Evolutionary conservation across 2,888 invertebrate species (phyloP), one percentile per base, ranked within the genome.

Genomic region (Plemyria rubiginata): DNA sequence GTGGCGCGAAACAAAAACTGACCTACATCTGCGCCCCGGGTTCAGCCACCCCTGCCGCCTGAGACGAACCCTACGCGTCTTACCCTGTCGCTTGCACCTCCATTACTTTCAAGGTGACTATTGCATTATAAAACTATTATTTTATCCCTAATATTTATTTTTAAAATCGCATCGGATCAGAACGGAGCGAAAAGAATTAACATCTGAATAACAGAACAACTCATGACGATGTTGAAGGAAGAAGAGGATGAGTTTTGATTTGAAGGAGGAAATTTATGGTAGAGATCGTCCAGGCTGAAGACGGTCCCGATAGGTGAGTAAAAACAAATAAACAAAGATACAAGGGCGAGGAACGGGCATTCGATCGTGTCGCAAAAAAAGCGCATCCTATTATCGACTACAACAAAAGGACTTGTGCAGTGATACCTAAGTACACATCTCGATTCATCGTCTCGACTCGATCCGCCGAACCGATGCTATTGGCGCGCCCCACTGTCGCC

Each of bases 381-480:
- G 90, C 91, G 92, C 92, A 92, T 92, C 91, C 87, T 87, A 92
- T 92, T 92, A 92, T 92, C 91, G 92, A 92, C 88, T 92, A 89
- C 90, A 91, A 92, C 90, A 92, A 91, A 92, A 92, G 92, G 91
- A 90, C 86, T 88, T 86, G 87, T 90, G 90, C 91, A 92, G 87
- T 90, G 91, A 90, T 92, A 92, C 92, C 92, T 92, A 92, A 92
- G 92, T 91, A 92, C 90, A 90, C 91, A 91, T 92, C 92, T 92
- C 92, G 92, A 92, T 92, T 91, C 92, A 91, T 90, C 91, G 90
- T 90, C 91, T 91, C 91, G 86, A 90, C 90, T 90, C 90, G 91
- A 89, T 90, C 87, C 86, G 89, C 87, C 86, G 90, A 90, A 84
- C 89, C 88, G 90, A 92, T 90, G 89, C 90, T 82, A 92, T 92